Evolutionary conservation across 35 echinoderm and acorn worm genomes (phyloP).

Genomic region (Acanthaster planci): DNA sequence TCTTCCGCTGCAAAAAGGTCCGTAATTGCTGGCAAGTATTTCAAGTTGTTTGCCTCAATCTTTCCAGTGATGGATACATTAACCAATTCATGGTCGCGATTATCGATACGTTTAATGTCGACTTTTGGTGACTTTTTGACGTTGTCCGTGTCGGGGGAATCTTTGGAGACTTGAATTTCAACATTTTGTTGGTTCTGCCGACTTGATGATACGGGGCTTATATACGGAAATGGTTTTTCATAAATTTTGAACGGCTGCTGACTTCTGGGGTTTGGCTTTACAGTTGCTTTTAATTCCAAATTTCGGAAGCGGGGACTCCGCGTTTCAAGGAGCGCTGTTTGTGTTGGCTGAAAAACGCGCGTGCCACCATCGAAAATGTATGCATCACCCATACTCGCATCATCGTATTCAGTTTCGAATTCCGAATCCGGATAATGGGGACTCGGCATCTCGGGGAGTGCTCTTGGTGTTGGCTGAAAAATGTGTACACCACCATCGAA

Average conservation of each 20-base stretch:
- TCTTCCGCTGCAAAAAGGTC: not conserved
- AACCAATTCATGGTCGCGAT: not conserved
- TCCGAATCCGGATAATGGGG: too few relatives aligned
- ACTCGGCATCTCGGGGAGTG: not conserved
- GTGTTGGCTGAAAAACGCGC: not conserved
- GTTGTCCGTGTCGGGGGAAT: not conserved
- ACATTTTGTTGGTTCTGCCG: not conserved
- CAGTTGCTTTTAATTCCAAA: too few relatives aligned
- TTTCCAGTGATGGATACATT: conserved; percentile 21
- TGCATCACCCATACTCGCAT: not conserved
- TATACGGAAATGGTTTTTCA: not conserved
- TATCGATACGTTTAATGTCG: not conserved
- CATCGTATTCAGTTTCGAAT: not conserved
- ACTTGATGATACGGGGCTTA: not conserved
- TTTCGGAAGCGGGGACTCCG: too few relatives aligned
- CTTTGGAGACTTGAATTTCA: not conserved
- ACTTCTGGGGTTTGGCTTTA: not conserved
- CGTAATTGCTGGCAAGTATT: not conserved
- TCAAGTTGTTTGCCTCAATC: not conserved
- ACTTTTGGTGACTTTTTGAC: not conserved
- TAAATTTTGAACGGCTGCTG: not conserved
- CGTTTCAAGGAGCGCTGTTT: not conserved
- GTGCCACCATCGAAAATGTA: not conserved
- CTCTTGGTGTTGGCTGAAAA: not conserved
- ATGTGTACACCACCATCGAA: not conserved